Percentiles rank a stretch among this genome's conserved stretches.
Evolutionary conservation across 1,140 invertebrate genomes (phyloP).

Genomic region (Dolichoris vasculosae): DNA sequence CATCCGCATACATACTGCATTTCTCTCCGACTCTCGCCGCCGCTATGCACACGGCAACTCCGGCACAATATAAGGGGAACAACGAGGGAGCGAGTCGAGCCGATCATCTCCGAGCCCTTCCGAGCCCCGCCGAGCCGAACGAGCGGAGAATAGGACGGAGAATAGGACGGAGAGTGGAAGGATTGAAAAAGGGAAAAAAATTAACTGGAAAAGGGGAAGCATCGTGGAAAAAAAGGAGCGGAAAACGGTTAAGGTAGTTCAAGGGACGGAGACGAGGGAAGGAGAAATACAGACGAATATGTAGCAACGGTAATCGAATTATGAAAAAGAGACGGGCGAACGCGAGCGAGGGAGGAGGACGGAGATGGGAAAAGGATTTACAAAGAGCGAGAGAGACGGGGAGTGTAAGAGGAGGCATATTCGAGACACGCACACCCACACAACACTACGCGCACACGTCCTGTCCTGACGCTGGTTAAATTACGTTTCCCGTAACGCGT

Average conservation of each 20-base stretch:
- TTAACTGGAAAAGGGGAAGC: conserved; percentile 40
- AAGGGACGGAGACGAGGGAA: conserved; percentile 17
- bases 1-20: conserved; percentile 39
- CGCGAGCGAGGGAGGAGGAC: conserved; percentile 11
- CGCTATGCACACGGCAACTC: background rate
- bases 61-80: background rate
- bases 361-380: conserved; percentile 26
- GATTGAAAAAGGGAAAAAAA: conserved; percentile 32
- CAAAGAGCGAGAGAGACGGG: conserved; percentile 45
- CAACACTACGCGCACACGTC: conserved; percentile 47
- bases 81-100: background rate
- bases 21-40: background rate
- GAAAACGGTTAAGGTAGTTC: conserved; percentile 33
- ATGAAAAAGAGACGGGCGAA: conserved; percentile 29
- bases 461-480: conserved; percentile 64
- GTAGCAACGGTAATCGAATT: conserved; percentile 41
- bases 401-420: conserved; percentile 17
- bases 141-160: conserved; percentile 17
- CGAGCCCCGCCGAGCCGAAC: background rate
- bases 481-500: conserved; percentile 71
- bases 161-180: conserved; percentile 40
- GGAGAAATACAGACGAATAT: conserved; percentile 27
- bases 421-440: conserved; percentile 32
- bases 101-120: too few relatives aligned
- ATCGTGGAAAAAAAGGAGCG: conserved; percentile 9